These are phyloP conservation scores for Phortica magna DNA, from an alignment of 2,888 invertebrate genomes.

Conservation along the genomic window DNA sequence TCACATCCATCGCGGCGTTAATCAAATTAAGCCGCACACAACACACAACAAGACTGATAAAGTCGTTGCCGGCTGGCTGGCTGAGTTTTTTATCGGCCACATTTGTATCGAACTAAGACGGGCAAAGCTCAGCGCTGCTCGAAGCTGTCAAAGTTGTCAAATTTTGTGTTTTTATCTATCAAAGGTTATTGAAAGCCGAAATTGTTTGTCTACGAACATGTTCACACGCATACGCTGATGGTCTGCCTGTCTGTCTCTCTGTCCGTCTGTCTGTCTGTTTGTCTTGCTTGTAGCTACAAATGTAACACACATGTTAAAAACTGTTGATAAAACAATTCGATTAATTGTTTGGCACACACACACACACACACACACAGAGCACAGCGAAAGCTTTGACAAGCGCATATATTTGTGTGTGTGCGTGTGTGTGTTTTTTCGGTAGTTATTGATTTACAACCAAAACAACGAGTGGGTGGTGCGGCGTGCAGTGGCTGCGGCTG, in stretches of 20 bases:
- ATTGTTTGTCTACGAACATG: constrained; percentile 40
- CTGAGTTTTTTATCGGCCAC: constrained; percentile 3
- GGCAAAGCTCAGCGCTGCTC: constrained; percentile 33
- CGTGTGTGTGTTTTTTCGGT: constrained; percentile 60
- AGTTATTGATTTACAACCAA: constrained; percentile 70
- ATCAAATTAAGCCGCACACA: constrained; percentile 35
- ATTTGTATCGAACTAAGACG: neutral
- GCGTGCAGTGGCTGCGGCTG: neutral
- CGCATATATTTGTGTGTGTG: too few species aligned
- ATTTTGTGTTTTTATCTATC: constrained; percentile 44
- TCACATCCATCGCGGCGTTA: constrained; percentile 9
- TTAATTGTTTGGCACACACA: constrained; percentile 59
- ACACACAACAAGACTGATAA: constrained; percentile 59
- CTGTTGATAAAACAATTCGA: constrained; percentile 67
- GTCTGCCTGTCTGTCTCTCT: neutral
- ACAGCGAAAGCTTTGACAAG: constrained; percentile 29
- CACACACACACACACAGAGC: too few species aligned
- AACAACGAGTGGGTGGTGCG: neutral
- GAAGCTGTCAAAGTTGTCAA: constrained; percentile 31
- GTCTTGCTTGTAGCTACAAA: constrained; percentile 58
- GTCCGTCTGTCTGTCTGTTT: too few species aligned
- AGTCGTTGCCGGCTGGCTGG: neutral
- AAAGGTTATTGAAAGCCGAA: constrained; percentile 65
- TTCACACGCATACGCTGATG: constrained; percentile 53
- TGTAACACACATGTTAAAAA: constrained; percentile 65